These are phyloP conservation scores for Oceanites oceanicus DNA, from an alignment of 2,113 vertebrate genomes.

Conservation along the genomic window DNA sequence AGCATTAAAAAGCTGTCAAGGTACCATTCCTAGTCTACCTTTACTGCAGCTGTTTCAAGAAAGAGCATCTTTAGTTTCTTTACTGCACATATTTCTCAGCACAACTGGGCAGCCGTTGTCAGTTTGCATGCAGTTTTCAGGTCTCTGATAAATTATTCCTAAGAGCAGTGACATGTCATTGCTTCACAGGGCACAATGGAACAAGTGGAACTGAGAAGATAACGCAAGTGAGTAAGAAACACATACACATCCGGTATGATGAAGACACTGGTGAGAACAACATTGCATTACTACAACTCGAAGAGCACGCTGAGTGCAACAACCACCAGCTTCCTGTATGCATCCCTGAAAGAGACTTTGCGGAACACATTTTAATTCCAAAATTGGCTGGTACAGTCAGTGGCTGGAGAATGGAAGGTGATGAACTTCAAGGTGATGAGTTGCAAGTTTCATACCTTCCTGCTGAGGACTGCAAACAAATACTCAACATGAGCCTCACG, in stretches of 20 bases:
- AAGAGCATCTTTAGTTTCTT: fast-evolving
- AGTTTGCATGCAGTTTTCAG: neutral
- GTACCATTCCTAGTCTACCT: neutral
- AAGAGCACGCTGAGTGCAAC: conserved; percentile 57
- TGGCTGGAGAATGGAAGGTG: conserved; percentile 7
- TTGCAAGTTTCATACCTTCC: conserved; percentile 62
- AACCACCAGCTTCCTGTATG: conserved; percentile 76
- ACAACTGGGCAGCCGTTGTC: fast-evolving
- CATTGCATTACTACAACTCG: conserved; percentile 78
- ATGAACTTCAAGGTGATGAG: neutral
- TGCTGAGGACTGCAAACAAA: conserved; percentile 72
- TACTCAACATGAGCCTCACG: conserved; percentile 75
- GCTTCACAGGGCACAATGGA: conserved; percentile 13
- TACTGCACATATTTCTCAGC: fast-evolving
- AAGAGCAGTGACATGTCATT: neutral
- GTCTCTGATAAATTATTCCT: neutral
- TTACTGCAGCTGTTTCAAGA: neutral
- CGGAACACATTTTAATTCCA: conserved; percentile 83
- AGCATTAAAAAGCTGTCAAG: neutral
- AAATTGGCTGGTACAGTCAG: conserved; percentile 59
- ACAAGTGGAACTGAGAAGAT: neutral
- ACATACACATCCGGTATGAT: conserved; percentile 73
- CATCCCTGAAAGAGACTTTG: conserved; percentile 84
- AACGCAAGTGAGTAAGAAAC: neutral
- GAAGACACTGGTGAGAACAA: conserved; percentile 71